Conservation (phyloP, 1,140 invertebrate species). For the Cecropterus lyciades region DNA sequence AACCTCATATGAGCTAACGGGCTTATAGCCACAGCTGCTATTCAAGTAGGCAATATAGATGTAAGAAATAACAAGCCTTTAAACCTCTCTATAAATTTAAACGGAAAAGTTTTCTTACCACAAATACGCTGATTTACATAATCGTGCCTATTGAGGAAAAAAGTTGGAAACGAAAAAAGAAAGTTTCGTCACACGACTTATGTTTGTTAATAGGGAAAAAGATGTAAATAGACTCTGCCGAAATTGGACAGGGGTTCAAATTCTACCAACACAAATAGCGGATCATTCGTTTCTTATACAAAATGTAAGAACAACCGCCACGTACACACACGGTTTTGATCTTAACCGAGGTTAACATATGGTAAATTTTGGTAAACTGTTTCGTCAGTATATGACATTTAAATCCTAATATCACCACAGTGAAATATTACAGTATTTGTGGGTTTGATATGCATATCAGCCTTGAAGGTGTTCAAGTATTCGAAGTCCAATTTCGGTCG, state of each 20-base stretch:
- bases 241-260: slow-evolving; percentile 65
- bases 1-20: slow-evolving; percentile 2
- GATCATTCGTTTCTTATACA: slow-evolving; percentile 33
- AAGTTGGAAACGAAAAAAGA: slow-evolving; percentile 44
- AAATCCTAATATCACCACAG: slow-evolving; percentile 10
- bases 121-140: slow-evolving; percentile 35
- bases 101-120: slow-evolving; percentile 2
- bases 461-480: slow-evolving; percentile 48
- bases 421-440: slow-evolving; percentile 61
- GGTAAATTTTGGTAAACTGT: neutral
- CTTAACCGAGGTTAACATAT: neutral
- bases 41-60: neutral
- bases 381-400: neutral
- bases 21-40: neutral
- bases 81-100: neutral
- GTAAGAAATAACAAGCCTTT: slow-evolving; percentile 5
- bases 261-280: slow-evolving; percentile 60
- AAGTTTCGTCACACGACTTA: slow-evolving; percentile 42
- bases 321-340: neutral
- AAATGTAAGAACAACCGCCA: slow-evolving; percentile 1
- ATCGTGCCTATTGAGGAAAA: slow-evolving; percentile 37
- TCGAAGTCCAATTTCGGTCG: slow-evolving; percentile 54
- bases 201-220: slow-evolving; percentile 57
- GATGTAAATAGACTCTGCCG: slow-evolving; percentile 63
- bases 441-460: slow-evolving; percentile 52